A percentile compares a stretch with the other conserved stretches of the same genome.
Evolutionary conservation across 2,113 vertebrate species (phyloP).

Genomic region (Phylloscopus trochiloides): DNA sequence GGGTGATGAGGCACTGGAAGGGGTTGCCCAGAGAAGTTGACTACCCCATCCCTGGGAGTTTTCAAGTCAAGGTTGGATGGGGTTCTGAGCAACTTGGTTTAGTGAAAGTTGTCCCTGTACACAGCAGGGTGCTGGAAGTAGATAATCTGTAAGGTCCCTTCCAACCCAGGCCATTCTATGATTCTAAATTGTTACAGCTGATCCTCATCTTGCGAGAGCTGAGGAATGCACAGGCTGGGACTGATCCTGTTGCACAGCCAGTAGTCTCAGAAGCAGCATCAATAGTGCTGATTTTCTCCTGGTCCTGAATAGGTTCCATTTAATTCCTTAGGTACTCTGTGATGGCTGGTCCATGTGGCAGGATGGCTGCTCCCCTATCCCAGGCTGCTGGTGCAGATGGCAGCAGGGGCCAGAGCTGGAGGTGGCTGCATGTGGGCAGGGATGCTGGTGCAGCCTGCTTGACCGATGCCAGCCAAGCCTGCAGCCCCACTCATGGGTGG

Average conservation of each 20-base stretch:
- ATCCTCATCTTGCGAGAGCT: neutral
- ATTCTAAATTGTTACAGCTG: neutral
- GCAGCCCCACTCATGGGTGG: neutral
- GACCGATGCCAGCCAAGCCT: accelerated
- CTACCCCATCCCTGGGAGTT: neutral
- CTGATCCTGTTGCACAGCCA: neutral
- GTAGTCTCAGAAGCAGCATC: neutral
- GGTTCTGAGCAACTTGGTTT: neutral
- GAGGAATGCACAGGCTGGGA: neutral
- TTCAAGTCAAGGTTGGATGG: neutral
- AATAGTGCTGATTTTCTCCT: neutral
- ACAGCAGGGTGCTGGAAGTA: neutral
- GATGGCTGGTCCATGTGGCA: accelerated
- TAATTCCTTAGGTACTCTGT: neutral
- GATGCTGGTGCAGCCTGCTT: neutral
- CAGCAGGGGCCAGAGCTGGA: neutral
- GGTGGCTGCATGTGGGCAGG: accelerated
- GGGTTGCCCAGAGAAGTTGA: neutral
- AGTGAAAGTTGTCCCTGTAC: neutral
- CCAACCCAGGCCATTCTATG: neutral
- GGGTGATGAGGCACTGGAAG: neutral
- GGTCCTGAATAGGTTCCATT: neutral
- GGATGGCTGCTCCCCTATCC: neutral
- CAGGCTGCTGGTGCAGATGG: neutral
- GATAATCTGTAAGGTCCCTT: neutral